phyloP scores from a whole-genome alignment of 2,888 invertebrate species.

The Dryadula phaetusa region DNA sequence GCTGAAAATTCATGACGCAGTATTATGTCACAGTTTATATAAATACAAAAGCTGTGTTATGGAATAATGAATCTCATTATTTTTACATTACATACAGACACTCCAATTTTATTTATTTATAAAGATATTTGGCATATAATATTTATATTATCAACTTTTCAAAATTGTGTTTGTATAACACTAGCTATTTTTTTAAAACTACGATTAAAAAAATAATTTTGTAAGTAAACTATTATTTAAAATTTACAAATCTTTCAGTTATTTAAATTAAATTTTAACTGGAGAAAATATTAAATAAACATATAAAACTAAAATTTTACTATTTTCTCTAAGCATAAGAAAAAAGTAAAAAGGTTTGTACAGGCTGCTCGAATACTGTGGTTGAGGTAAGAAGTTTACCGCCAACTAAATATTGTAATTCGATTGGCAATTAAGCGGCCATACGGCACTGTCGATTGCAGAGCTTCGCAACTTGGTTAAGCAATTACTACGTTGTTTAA shows the following conservation, averaged over 20 bases:
- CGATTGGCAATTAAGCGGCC: conserved; percentile 30
- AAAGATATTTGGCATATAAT: too few relatives aligned
- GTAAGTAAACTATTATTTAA: not conserved
- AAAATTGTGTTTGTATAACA: too few relatives aligned
- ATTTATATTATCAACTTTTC: too few relatives aligned
- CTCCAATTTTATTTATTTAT: too few relatives aligned
- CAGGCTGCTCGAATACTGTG: not conserved
- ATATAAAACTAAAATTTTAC: not conserved
- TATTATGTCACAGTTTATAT: conserved; percentile 8
- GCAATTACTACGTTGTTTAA: not conserved
- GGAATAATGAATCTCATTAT: too few relatives aligned
- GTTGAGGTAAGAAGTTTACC: conserved; percentile 24
- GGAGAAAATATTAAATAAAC: not conserved
- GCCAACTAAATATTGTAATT: conserved; percentile 31
- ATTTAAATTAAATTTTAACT: too few relatives aligned
- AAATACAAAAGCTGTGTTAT: conserved; percentile 7
- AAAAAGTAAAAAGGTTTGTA: not conserved
- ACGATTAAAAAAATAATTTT: too few relatives aligned
- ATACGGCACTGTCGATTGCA: conserved; percentile 30
- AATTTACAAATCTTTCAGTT: not conserved
- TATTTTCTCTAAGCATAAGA: not conserved
- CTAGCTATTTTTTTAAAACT: too few relatives aligned
- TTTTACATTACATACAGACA: too few relatives aligned
- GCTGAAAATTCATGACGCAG: conserved; percentile 21
- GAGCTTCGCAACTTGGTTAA: conserved; percentile 16